A percentile compares a stretch with the other conserved stretches of the same genome.
These are phyloP conservation scores for Danaus plexippus DNA, from an alignment of 1,140 invertebrate species.

Conservation along the genomic window DNA sequence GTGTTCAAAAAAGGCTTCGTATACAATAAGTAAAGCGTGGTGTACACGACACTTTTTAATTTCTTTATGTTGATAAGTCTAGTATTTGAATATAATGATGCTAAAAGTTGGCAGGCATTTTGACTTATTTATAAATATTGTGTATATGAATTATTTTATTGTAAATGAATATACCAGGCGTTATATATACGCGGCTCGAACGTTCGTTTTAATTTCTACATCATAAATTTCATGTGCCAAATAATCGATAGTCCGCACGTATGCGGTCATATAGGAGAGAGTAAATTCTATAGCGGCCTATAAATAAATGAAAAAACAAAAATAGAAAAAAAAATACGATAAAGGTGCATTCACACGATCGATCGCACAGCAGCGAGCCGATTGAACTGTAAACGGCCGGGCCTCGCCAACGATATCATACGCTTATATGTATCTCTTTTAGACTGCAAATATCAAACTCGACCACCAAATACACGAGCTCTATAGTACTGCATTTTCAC, in stretches of 20 bases:
- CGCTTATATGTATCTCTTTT: constrained; percentile 30
- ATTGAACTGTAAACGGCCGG: constrained; percentile 57
- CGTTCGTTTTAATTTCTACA: too few relatives aligned
- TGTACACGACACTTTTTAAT: too few relatives aligned
- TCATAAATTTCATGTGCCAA: constrained; percentile 3
- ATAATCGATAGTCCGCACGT: constrained; percentile 12
- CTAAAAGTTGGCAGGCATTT: too few relatives aligned
- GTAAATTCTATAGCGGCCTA: constrained; percentile 33
- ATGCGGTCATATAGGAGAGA: constrained; percentile 10
- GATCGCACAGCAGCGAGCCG: constrained; percentile 51
- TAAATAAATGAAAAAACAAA: constrained; percentile 45
- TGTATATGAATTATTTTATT: neutral
- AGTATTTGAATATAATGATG: too few relatives aligned
- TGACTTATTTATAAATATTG: too few relatives aligned
- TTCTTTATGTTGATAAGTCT: too few relatives aligned
- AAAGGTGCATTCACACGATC: constrained; percentile 63
- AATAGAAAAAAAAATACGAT: constrained; percentile 47
- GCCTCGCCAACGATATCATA: constrained; percentile 56
- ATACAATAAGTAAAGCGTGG: too few relatives aligned
- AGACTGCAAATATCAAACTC: neutral
- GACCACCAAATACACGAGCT: too few relatives aligned
- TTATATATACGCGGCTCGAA: constrained; percentile 3
- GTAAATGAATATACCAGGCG: constrained; percentile 4
- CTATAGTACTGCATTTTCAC: too few relatives aligned
- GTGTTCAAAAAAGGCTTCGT: too few relatives aligned